These are phyloP conservation scores for Anthopleura sola DNA, from an alignment of 64 coral and sea anemone genomes.

Conservation along the genomic window DNA sequence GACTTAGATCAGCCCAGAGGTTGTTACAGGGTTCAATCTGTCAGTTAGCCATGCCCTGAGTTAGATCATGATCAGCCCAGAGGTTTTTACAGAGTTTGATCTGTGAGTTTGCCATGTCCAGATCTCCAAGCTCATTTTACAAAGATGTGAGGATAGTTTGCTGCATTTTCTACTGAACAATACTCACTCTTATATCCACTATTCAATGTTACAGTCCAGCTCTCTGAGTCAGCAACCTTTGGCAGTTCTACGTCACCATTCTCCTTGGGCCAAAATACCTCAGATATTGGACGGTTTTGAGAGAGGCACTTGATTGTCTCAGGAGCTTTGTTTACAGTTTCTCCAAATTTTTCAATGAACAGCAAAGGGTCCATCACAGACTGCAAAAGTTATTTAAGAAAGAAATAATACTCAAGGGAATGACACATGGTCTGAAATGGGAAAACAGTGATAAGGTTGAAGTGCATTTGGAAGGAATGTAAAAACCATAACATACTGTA, in stretches of 20 bases:
- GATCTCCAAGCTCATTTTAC: too few relatives aligned
- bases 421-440: too few relatives aligned
- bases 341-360: conserved; percentile 43
- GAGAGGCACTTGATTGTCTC: conserved; percentile 82
- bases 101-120: too few relatives aligned
- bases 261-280: conserved; percentile 54
- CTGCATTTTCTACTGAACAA: neutral
- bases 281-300: conserved; percentile 83
- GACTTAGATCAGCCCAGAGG: too few relatives aligned
- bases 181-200: conserved; percentile 91
- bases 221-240: conserved; percentile 17
- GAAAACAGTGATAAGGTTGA: too few relatives aligned
- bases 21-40: too few relatives aligned
- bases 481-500: too few relatives aligned
- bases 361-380: neutral
- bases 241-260: conserved; percentile 34
- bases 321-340: conserved; percentile 59
- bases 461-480: too few relatives aligned
- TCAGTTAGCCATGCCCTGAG: too few relatives aligned
- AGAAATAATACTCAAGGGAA: neutral
- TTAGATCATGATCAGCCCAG: too few relatives aligned
- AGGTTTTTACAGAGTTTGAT: too few relatives aligned
- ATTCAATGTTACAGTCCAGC: conserved; percentile 42
- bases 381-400: neutral
- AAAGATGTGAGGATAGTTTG: too few relatives aligned